A percentile compares a stretch with the other conserved stretches of the same genome.
Evolutionary conservation across 1,140 invertebrate genomes (phyloP).

Genomic region (Drosophila tani): DNA sequence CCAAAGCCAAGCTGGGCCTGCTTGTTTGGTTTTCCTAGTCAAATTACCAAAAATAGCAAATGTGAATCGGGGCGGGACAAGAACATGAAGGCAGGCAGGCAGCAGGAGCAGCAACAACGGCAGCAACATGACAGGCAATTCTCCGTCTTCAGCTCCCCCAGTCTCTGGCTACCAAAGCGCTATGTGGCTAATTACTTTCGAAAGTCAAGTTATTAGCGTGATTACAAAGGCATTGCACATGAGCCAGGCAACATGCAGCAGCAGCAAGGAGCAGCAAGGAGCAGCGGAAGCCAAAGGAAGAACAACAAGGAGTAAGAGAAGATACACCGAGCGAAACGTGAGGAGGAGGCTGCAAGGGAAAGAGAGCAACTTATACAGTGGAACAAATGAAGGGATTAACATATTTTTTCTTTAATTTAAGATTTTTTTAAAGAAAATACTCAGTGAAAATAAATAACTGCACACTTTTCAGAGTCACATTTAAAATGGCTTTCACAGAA

Average conservation of each 20-base stretch:
- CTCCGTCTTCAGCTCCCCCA: constrained; percentile 1
- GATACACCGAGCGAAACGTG: constrained; percentile 10
- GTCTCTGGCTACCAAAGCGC: constrained; percentile 43
- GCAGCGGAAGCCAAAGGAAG: constrained; percentile 33
- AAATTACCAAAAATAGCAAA: constrained; percentile 75
- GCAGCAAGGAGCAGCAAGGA: constrained; percentile 32
- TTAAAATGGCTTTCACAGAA: background rate
- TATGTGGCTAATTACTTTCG: constrained; percentile 83
- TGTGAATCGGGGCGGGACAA: constrained; percentile 28
- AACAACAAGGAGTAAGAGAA: constrained; percentile 23
- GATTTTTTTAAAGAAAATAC: background rate
- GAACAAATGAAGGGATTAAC: background rate
- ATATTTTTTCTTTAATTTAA: background rate
- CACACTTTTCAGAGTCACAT: background rate
- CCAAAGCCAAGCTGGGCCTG: constrained; percentile 36
- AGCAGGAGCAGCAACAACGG: constrained; percentile 17
- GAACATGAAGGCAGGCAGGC: constrained; percentile 6
- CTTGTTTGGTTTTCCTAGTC: constrained; percentile 62
- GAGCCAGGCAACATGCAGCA: constrained; percentile 46
- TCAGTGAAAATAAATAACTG: background rate
- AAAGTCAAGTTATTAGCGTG: constrained; percentile 84
- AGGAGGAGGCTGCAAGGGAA: background rate
- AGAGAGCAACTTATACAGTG: constrained; percentile 7
- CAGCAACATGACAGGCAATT: constrained; percentile 62
- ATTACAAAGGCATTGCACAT: constrained; percentile 80